A percentile compares a stretch with the other conserved stretches of the same genome.
These are phyloP conservation scores for Hafferia zeledoni DNA, from an alignment of 2,797 vertebrate genomes.

Conservation along the genomic window DNA sequence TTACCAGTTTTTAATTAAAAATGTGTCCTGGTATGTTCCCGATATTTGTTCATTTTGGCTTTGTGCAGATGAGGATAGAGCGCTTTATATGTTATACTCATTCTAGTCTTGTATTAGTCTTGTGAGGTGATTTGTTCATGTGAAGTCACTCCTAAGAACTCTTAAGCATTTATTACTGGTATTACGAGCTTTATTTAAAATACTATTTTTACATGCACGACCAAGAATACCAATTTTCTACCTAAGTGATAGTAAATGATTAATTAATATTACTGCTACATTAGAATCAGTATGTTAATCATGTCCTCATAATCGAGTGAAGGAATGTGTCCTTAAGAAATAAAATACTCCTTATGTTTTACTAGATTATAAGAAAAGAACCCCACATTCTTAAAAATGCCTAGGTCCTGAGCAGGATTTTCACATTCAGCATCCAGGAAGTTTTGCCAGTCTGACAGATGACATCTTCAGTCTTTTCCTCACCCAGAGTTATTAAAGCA, in stretches of 20 bases:
- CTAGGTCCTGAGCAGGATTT: not conserved
- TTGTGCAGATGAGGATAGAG: not conserved
- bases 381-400: not conserved
- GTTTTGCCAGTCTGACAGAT: not conserved
- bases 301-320: not conserved
- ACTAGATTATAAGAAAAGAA: not conserved
- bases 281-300: not conserved
- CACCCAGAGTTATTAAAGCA: not conserved
- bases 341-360: not conserved
- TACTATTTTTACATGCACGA: not conserved
- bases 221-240: not conserved
- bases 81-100: not conserved
- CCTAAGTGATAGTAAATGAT: not conserved
- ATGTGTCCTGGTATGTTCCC: not conserved
- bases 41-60: not conserved
- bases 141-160: not conserved
- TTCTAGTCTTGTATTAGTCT: not conserved
- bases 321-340: not conserved
- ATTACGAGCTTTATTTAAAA: not conserved
- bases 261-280: not conserved
- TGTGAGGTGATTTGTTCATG: not conserved
- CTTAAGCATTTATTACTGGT: not conserved
- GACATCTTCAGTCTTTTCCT: not conserved
- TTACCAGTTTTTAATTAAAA: not conserved
- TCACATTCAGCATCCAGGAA: not conserved